phyloP scores from a whole-genome alignment of 2,888 invertebrate species.

The Emmelina monodactyla region DNA sequence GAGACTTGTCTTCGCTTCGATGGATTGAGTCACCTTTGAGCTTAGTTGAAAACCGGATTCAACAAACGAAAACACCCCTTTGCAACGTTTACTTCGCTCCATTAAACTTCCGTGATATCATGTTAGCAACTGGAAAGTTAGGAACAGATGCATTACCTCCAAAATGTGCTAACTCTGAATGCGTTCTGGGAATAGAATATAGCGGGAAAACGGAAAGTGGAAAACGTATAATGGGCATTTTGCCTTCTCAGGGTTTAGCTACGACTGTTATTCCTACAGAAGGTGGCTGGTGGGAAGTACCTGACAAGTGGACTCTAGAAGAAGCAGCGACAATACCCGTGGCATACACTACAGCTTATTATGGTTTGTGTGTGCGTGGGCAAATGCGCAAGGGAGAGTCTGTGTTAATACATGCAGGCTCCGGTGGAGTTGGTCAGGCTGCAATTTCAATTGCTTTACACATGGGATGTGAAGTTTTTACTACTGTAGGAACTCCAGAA shows the following conservation, averaged over 20 bases:
- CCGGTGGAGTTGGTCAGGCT: slow-evolving; percentile 97
- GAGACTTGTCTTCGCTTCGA: slow-evolving; percentile 93
- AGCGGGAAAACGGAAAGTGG: slow-evolving; percentile 81
- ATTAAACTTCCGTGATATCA: slow-evolving; percentile 97
- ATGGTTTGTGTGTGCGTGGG: slow-evolving; percentile 89
- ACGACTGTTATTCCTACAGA: slow-evolving; percentile 86
- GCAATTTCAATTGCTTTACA: slow-evolving; percentile 93
- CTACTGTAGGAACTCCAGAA: slow-evolving; percentile 89
- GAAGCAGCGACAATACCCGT: slow-evolving; percentile 96
- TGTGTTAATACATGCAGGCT: slow-evolving; percentile 93
- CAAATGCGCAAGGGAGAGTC: slow-evolving; percentile 82
- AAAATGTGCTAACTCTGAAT: slow-evolving; percentile 84
- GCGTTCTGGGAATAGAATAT: slow-evolving; percentile 94
- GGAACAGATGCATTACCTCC: slow-evolving; percentile 97
- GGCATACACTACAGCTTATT: slow-evolving; percentile 91
- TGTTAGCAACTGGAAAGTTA: slow-evolving; percentile 96
- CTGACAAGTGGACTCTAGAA: slow-evolving; percentile 86
- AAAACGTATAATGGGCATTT: slow-evolving; percentile 90
- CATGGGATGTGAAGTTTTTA: slow-evolving; percentile 87
- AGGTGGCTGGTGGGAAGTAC: slow-evolving; percentile 89
- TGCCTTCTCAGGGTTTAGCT: slow-evolving; percentile 88
- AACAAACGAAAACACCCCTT: slow-evolving; percentile 66
- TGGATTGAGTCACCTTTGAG: slow-evolving; percentile 82
- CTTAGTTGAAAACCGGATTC: slow-evolving; percentile 35
- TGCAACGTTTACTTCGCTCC: slow-evolving; percentile 93